Evolutionary conservation across 2,113 vertebrate species (phyloP).

Genomic region (Opisthocomus hoazin): DNA sequence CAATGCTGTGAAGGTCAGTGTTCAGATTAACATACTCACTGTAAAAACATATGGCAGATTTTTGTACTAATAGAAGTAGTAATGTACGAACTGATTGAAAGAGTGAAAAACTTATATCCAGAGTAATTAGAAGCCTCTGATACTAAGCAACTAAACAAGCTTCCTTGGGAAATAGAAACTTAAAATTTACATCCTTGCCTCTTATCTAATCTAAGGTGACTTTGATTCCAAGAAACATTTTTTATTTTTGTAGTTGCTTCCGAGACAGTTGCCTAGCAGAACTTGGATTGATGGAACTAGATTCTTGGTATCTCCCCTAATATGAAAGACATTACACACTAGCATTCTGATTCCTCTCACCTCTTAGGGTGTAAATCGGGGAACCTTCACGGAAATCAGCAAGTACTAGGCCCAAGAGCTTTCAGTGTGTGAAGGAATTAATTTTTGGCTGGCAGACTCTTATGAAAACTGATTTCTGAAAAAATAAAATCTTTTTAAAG

Average conservation of each 20-base stretch:
- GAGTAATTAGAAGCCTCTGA: background rate
- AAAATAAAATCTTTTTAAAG: background rate
- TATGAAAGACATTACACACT: background rate
- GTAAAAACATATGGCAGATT: background rate
- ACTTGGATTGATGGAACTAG: background rate
- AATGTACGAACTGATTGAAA: background rate
- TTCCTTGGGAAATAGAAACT: background rate
- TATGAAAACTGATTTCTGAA: background rate
- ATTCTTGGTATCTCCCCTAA: background rate
- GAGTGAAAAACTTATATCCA: background rate
- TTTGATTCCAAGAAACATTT: background rate
- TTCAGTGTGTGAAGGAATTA: background rate
- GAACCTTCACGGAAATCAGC: background rate
- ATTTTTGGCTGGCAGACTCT: background rate
- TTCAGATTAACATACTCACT: constrained; percentile 41
- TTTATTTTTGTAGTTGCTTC: background rate
- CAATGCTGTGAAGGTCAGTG: constrained; percentile 48
- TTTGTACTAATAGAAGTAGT: background rate
- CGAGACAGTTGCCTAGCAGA: background rate
- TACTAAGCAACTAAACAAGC: background rate
- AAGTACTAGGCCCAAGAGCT: background rate
- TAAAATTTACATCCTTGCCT: background rate
- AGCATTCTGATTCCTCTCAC: background rate
- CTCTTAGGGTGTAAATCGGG: background rate
- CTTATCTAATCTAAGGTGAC: background rate